Conservation (phyloP, 2,113 vertebrate species). For the Mus spicilegus region DNA sequence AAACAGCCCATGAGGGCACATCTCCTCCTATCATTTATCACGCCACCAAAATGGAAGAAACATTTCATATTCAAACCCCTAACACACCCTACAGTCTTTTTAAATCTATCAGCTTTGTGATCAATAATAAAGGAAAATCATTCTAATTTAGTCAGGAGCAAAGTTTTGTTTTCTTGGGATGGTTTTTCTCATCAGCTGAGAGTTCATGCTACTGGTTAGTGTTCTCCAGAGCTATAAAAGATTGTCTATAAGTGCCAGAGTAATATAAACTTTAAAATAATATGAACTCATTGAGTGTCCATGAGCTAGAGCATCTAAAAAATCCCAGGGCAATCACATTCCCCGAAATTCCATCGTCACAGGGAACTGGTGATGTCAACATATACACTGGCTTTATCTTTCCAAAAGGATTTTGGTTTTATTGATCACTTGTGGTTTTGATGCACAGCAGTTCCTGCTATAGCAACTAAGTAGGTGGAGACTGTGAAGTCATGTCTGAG, state of each 20-base stretch:
- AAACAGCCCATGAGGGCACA: accelerated
- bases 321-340: neutral
- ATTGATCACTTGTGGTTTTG: conserved; percentile 44
- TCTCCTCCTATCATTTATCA: neutral
- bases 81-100: neutral
- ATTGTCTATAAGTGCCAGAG: conserved; percentile 15
- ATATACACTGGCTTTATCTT: conserved; percentile 1
- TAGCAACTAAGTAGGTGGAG: neutral
- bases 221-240: conserved; percentile 14
- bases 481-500: conserved; percentile 1
- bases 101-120: neutral
- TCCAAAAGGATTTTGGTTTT: conserved; percentile 31
- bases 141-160: conserved; percentile 16
- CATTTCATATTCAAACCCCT: neutral
- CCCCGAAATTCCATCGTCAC: neutral
- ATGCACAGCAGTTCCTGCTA: conserved; percentile 11
- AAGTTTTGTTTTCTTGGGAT: conserved; percentile 9
- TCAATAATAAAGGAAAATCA: conserved; percentile 35
- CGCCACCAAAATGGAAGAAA: too few relatives aligned
- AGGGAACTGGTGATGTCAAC: neutral
- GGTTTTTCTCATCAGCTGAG: conserved; percentile 3
- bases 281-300: neutral
- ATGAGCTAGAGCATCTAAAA: neutral
- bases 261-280: neutral
- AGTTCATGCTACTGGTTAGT: neutral